phyloP scores from a whole-genome alignment of 2,888 invertebrate genomes.

The Petrolisthes cinctipes region DNA sequence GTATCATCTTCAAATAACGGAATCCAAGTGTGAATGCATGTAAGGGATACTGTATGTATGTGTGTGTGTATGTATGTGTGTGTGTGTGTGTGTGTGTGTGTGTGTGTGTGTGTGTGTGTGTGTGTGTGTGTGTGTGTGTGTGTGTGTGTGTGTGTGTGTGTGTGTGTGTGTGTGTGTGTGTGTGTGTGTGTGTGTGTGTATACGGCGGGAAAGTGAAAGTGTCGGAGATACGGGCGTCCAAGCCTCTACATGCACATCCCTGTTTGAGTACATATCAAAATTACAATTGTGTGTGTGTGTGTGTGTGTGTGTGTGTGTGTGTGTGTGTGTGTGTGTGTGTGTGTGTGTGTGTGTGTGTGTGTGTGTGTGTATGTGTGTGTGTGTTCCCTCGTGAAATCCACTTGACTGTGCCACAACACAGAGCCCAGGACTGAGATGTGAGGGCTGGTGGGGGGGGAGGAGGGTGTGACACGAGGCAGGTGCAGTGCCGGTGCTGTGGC shows the following conservation, averaged over 20 bases:
- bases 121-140: conserved; percentile 9
- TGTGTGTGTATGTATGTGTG: not conserved
- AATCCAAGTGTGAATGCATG: not conserved
- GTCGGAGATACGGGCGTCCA: not conserved
- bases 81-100: not conserved
- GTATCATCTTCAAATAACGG: too few species aligned
- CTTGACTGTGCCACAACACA: conserved; percentile 20
- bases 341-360: not conserved
- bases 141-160: conserved; percentile 7
- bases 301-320: conserved; percentile 14
- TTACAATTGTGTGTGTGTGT: not conserved
- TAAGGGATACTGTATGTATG: not conserved
- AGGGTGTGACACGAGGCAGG: conserved; percentile 30
- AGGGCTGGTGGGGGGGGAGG: conserved; percentile 1
- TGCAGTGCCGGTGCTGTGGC: conserved; percentile 46
- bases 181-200: not conserved
- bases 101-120: not conserved
- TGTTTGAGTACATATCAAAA: not conserved
- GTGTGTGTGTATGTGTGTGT: conserved; percentile 9
- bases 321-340: not conserved
- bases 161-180: conserved; percentile 9
- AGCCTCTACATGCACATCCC: conserved; percentile 5
- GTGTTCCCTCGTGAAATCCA: conserved; percentile 22
- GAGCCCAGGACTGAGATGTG: conserved; percentile 16
- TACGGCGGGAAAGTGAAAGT: not conserved